phyloP scores from a whole-genome alignment of 2,113 vertebrate genomes.

The Microcebus jonahi region DNA sequence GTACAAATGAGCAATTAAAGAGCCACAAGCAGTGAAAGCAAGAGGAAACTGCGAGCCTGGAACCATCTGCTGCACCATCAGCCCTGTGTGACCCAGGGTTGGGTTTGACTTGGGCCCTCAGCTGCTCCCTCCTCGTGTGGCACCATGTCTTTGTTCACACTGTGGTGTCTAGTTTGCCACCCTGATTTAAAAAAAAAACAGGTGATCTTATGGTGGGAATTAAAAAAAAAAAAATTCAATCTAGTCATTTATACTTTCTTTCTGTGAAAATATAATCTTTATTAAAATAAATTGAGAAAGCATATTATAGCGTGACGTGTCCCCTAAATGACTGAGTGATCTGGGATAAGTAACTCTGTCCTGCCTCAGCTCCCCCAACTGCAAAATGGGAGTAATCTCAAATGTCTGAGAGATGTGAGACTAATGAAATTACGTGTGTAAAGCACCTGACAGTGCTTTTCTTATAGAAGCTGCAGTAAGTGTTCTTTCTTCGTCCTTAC shows the following conservation, averaged over 20 bases:
- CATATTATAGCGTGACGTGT: no score
- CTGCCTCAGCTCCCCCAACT: background rate
- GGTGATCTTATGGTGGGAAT: background rate
- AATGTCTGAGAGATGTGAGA: background rate
- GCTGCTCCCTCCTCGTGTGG: background rate
- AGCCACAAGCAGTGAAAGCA: background rate
- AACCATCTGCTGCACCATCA: background rate
- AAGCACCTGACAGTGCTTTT: no score
- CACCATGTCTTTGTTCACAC: background rate
- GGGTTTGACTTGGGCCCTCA: background rate
- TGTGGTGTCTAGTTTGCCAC: background rate
- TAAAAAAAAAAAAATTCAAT: background rate
- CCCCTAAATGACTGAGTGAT: background rate
- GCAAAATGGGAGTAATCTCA: no score
- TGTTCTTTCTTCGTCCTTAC: no score
- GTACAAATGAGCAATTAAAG: background rate
- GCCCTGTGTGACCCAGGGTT: background rate
- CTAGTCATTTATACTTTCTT: background rate
- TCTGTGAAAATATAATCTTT: background rate
- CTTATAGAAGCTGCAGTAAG: background rate
- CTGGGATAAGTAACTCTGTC: background rate
- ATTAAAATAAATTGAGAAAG: constrained; percentile 40
- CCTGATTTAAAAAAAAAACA: background rate
- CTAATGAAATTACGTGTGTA: background rate
- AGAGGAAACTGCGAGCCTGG: background rate